These are phyloP conservation scores for Delphinus delphis DNA, from an alignment of 2,113 vertebrate genomes.

Conservation along the genomic window DNA sequence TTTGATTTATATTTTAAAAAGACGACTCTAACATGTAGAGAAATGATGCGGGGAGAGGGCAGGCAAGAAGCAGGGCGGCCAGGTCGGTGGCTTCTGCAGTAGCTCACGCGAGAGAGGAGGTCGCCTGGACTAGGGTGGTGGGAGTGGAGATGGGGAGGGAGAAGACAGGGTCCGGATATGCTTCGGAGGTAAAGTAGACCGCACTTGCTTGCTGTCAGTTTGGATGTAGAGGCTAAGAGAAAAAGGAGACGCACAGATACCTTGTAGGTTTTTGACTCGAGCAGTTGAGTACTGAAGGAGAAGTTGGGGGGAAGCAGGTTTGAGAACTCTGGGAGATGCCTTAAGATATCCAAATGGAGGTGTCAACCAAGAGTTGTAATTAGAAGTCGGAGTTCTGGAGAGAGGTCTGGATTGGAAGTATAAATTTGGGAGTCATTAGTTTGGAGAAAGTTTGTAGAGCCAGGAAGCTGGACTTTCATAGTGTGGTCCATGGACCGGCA, in stretches of 20 bases:
- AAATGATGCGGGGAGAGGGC: neutral
- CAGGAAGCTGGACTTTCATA: neutral
- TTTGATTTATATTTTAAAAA: neutral
- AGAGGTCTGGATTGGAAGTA: neutral
- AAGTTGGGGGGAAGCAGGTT: neutral
- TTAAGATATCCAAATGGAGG: neutral
- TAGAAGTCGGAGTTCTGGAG: neutral
- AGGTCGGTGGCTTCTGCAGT: neutral
- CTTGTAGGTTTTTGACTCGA: neutral
- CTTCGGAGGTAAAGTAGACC: neutral
- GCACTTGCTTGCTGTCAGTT: neutral
- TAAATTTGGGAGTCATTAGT: neutral
- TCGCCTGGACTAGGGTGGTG: neutral
- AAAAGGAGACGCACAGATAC: neutral
- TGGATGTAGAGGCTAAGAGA: neutral
- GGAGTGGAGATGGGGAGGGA: neutral
- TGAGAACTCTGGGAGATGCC: neutral
- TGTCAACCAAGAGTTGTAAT: neutral
- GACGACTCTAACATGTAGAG: neutral
- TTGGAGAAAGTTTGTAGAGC: neutral
- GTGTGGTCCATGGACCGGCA: neutral
- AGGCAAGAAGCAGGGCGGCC: neutral
- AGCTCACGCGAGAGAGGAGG: neutral
- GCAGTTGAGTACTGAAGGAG: neutral
- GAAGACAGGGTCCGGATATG: neutral